Conservation (phyloP, 2,797 vertebrate genomes). For the Gymnothorax reevesii region DNA sequence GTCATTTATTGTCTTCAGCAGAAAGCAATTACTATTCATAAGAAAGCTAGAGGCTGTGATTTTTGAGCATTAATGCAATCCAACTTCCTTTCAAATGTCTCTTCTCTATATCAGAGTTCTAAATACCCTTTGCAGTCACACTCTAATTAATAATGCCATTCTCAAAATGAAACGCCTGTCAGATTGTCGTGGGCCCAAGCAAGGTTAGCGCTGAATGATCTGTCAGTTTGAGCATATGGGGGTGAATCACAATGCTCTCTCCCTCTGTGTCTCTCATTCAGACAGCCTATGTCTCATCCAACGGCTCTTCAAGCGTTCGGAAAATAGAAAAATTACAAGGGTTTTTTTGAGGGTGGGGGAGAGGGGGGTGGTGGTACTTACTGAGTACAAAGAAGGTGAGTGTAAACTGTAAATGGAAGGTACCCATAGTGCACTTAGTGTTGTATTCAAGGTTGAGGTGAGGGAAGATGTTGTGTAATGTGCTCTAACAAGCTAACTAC, state of each 20-base stretch:
- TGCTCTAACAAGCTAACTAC: neutral
- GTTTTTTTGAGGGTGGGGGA: conserved; percentile 49
- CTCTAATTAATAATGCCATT: conserved; percentile 72
- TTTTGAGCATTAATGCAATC: conserved; percentile 59
- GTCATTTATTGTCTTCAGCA: conserved; percentile 69
- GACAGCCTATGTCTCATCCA: conserved; percentile 43
- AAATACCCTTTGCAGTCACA: conserved; percentile 69
- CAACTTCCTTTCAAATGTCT: conserved; percentile 57
- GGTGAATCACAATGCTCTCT: conserved; percentile 54
- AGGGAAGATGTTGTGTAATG: neutral
- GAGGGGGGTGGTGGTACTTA: conserved; percentile 48
- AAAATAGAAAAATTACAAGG: conserved; percentile 66
- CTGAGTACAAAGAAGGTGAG: conserved; percentile 68
- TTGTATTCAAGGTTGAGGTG: conserved; percentile 64
- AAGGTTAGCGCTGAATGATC: conserved; percentile 62
- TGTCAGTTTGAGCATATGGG: conserved; percentile 64
- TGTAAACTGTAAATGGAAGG: conserved; percentile 75
- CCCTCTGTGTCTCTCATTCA: conserved; percentile 8
- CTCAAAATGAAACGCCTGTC: conserved; percentile 55
- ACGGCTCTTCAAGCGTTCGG: conserved; percentile 59
- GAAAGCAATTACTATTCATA: conserved; percentile 69
- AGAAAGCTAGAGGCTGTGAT: conserved; percentile 53
- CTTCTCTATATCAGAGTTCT: conserved; percentile 70
- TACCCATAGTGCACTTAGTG: conserved; percentile 70
- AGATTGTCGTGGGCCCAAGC: conserved; percentile 56